Evolutionary conservation across 2,888 invertebrate species (phyloP), one percentile per base, ranked within the genome.

Genomic region (Nezara viridula): DNA sequence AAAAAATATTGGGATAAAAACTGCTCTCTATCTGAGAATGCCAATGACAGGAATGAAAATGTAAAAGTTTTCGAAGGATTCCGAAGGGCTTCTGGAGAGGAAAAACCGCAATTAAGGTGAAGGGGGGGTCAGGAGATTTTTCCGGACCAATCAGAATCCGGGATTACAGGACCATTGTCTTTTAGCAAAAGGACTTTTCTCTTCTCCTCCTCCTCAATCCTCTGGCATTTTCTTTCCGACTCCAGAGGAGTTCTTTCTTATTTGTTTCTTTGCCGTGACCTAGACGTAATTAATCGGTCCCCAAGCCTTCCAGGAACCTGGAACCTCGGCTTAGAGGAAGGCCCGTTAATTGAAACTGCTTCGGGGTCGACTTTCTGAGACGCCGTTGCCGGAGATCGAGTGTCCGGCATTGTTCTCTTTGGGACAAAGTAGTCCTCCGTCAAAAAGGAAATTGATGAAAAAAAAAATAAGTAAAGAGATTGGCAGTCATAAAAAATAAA

Each of bases 161-260:
- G 55, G 86, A 86, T 86, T 86, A 86, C 37, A 40, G 52, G 3
- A 55, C 24, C 86, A 86, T 86, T 86, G 86, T 86, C 86, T 52
- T 37, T 32, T 86, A 55, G n/a, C 12, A 14, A 81, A 47, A 81
- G 86, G 86, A 32, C 55, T 27, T 27, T 21, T 14, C 12, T 37
- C 49, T 24, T 14, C 32, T 86, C 32, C 86, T 37, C 86, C 50
- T 52, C 37, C 86, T 77, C 44, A 77, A 77, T 77, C 44, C 44
- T 44, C 44, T 24, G 10, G 44, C 4, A 44, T 77, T 77, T 77
- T 73, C 73, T 73, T 73, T 37, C 73, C 73, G 32, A 5, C 37
- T 37, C 77, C 16, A 0, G 60, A 27, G 27, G 32, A 37, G 37
- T 37, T 73, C 81, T 81, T 81, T 47, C 81, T 81, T 81, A 81